Evolutionary conservation across 2,797 vertebrate genomes (phyloP).

Genomic region (Paguma larvata): DNA sequence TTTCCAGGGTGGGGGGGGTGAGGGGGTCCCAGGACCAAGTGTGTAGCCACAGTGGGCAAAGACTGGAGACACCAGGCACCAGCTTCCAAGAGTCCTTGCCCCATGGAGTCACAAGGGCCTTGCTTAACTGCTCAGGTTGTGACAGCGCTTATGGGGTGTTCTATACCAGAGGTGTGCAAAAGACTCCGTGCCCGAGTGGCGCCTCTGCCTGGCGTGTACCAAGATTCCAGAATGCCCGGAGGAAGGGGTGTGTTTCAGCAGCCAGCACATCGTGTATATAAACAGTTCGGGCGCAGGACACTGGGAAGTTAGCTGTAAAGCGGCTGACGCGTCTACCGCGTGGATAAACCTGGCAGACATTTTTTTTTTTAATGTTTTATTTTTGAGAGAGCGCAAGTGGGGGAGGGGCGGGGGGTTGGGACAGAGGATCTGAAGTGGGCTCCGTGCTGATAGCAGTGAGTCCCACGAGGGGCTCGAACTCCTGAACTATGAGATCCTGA

Average conservation of each 20-base stretch:
- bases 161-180: accelerated
- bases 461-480: no score
- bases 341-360: accelerated
- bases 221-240: background rate
- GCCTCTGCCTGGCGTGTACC: background rate
- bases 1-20: background rate
- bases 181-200: background rate
- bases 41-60: background rate
- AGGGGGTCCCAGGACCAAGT: background rate
- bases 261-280: background rate
- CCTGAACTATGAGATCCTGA: no score
- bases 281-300: background rate
- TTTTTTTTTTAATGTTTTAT: no score
- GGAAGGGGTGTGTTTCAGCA: background rate
- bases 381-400: no score
- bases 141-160: background rate
- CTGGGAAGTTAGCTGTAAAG: background rate
- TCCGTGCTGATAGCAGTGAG: no score
- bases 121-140: background rate
- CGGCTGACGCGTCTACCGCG: accelerated
- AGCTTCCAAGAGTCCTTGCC: background rate
- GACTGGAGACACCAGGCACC: no score
- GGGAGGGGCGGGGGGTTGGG: no score
- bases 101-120: accelerated
- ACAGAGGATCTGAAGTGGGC: no score